phyloP scores from a whole-genome alignment of 1,140 invertebrate species.

The Drosophila nasuta region DNA sequence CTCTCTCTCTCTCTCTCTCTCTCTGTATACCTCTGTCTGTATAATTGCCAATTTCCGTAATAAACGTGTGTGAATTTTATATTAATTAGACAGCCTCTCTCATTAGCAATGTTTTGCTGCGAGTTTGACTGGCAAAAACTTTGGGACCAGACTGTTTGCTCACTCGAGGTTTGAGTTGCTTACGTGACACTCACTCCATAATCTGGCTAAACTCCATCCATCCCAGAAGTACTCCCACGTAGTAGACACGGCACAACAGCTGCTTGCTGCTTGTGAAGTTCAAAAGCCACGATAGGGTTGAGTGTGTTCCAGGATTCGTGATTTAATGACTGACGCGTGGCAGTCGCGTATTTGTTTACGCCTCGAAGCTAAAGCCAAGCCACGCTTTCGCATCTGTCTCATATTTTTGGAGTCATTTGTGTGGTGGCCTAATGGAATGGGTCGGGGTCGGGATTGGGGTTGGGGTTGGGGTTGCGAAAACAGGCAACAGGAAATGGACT shows the following conservation, averaged over 20 bases:
- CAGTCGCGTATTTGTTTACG: slow-evolving; percentile 63
- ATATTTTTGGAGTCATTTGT: slow-evolving; percentile 42
- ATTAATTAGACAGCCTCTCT: slow-evolving; percentile 51
- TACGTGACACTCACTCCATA: slow-evolving; percentile 10
- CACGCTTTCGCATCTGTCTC: slow-evolving; percentile 33
- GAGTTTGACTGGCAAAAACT: slow-evolving; percentile 27
- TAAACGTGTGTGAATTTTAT: slow-evolving; percentile 49
- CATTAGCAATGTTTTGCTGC: slow-evolving; percentile 49
- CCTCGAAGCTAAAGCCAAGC: slow-evolving; percentile 38
- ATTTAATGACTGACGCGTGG: slow-evolving; percentile 75
- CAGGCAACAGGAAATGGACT: slow-evolving; percentile 32
- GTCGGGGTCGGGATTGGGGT: neutral
- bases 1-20: too few relatives aligned
- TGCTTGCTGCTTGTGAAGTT: slow-evolving; percentile 53
- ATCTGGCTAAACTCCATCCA: neutral
- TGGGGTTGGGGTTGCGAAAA: too few relatives aligned
- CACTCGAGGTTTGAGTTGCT: slow-evolving; percentile 9
- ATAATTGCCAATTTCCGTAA: slow-evolving; percentile 70
- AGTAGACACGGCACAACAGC: neutral
- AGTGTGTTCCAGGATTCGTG: slow-evolving; percentile 37
- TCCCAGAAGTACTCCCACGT: too few relatives aligned
- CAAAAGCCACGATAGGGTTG: slow-evolving; percentile 57
- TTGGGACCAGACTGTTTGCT: slow-evolving; percentile 12
- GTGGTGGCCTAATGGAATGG: slow-evolving; percentile 45
- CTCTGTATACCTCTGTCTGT: neutral